Conservation (phyloP, 2,113 vertebrate species). For the Odocoileus hemionus region DNA sequence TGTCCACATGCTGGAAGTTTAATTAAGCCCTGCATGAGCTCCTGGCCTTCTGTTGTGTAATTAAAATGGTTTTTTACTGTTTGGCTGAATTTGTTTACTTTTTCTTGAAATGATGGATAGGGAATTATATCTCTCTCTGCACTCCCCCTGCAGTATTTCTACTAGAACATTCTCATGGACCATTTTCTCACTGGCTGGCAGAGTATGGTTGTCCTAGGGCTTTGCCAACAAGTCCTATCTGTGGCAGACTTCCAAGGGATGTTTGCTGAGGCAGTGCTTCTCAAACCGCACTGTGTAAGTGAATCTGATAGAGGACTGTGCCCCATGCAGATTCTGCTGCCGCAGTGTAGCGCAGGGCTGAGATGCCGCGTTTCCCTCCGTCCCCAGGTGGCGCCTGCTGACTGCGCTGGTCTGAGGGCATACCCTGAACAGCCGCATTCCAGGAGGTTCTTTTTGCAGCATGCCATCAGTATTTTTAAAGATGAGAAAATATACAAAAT, state of each 20-base stretch:
- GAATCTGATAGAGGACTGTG: background rate
- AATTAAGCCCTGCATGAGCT: background rate
- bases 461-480: background rate
- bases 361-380: background rate
- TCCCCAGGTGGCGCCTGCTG: background rate
- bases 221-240: background rate
- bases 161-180: background rate
- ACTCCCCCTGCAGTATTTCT: background rate
- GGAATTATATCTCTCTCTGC: background rate
- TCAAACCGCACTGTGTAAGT: background rate
- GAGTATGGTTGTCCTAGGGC: background rate
- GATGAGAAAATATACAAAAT: background rate
- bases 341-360: background rate
- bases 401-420: background rate
- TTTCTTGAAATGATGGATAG: background rate
- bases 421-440: background rate
- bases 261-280: background rate
- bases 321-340: background rate
- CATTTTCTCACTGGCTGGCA: background rate
- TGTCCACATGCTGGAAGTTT: background rate
- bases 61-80: conserved; percentile 25
- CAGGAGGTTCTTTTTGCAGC: background rate
- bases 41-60: conserved; percentile 6
- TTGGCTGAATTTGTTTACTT: conserved; percentile 33
- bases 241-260: background rate